phyloP scores from a whole-genome alignment of 2,888 invertebrate genomes.

The Anaspis maculata region DNA sequence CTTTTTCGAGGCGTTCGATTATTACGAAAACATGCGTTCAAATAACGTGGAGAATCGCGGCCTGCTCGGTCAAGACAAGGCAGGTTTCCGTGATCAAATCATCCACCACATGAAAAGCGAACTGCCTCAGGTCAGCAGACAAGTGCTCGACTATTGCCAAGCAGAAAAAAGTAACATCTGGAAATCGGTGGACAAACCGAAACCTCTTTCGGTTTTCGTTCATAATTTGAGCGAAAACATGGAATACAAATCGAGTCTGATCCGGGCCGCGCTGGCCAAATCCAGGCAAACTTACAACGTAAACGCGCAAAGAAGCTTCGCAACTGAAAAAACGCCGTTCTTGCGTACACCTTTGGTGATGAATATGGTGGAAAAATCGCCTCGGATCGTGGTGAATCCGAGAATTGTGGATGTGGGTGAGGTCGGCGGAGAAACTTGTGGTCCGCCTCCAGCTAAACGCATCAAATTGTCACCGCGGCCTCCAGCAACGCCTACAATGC shows the following conservation, averaged over 20 bases:
- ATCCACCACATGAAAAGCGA: constrained; percentile 27
- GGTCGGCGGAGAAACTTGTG: too few relatives aligned
- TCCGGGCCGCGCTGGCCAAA: constrained; percentile 44
- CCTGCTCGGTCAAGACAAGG: constrained; percentile 27
- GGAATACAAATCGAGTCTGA: constrained; percentile 42
- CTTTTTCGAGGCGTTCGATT: constrained; percentile 50
- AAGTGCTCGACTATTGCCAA: constrained; percentile 29
- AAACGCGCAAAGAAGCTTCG: constrained; percentile 38
- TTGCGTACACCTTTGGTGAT: constrained; percentile 49
- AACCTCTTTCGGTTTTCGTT: constrained; percentile 53
- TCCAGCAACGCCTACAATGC: constrained; percentile 7
- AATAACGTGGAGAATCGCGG: constrained; percentile 25
- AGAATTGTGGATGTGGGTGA: constrained; percentile 16
- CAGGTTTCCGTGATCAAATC: constrained; percentile 23
- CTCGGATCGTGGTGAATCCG: constrained; percentile 19
- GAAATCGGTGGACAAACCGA: constrained; percentile 47
- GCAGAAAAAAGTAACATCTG: constrained; percentile 21
- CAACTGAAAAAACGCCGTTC: constrained; percentile 52
- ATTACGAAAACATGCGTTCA: constrained; percentile 37
- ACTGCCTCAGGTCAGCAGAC: constrained; percentile 31
- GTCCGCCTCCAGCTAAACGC: constrained; percentile 20
- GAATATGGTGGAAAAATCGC: constrained; percentile 21
- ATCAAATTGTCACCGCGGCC: constrained; percentile 25
- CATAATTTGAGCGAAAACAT: constrained; percentile 37
- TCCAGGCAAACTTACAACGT: constrained; percentile 45